Evolutionary conservation across 2,797 vertebrate genomes (phyloP).

Genomic region (Myotis findleyi): DNA sequence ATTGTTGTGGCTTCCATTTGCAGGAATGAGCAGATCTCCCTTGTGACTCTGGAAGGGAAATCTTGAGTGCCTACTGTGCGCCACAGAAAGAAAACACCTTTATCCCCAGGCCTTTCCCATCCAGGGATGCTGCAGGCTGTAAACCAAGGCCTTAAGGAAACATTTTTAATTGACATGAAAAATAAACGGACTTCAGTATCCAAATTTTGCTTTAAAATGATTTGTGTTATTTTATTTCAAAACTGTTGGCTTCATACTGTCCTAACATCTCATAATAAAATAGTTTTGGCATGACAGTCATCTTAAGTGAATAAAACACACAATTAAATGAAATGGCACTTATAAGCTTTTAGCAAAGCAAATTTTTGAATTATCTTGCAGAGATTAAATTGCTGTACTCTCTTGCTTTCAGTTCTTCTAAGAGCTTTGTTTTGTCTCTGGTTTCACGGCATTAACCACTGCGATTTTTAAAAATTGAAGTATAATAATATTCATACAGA

Average conservation of each 20-base stretch:
- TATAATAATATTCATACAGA: slow-evolving; percentile 34
- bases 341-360: slow-evolving; percentile 70
- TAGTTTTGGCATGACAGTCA: slow-evolving; percentile 47
- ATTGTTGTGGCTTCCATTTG: not conserved
- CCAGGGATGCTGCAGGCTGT: not conserved
- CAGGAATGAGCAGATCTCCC: not conserved
- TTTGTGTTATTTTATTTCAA: slow-evolving; percentile 60
- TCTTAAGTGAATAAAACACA: slow-evolving; percentile 66
- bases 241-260: slow-evolving; percentile 38
- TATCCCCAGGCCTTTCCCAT: not conserved
- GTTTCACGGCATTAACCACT: slow-evolving; percentile 33
- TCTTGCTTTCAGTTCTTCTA: slow-evolving; percentile 44
- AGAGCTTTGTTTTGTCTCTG: slow-evolving; percentile 60
- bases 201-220: slow-evolving; percentile 44
- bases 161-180: not conserved
- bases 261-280: slow-evolving; percentile 61
- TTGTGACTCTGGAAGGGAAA: not conserved
- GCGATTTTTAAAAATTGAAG: slow-evolving; percentile 40
- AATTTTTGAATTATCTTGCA: slow-evolving; percentile 69
- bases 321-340: slow-evolving; percentile 69
- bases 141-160: not conserved
- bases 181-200: not conserved
- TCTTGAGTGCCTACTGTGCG: not conserved
- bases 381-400: slow-evolving; percentile 66
- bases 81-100: not conserved